Percentiles rank a stretch among this genome's conserved stretches.
Conservation (phyloP, 2,797 vertebrate genomes). For the Craterocephalus amniculus region DNA sequence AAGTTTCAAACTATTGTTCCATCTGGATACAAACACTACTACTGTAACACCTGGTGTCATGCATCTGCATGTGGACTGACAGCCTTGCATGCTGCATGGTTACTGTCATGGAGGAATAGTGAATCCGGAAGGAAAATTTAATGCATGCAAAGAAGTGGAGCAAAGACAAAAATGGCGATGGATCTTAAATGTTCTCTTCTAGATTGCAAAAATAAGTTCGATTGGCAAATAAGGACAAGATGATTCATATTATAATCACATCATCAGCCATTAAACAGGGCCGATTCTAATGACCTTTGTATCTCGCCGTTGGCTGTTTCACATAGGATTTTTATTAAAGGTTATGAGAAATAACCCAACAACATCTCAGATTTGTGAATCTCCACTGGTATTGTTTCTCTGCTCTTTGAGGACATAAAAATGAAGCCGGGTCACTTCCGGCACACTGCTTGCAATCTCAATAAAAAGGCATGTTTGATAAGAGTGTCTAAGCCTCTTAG, state of each 20-base stretch:
- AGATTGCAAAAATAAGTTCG: constrained; percentile 38
- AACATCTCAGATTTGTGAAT: constrained; percentile 20
- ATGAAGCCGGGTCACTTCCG: constrained; percentile 34
- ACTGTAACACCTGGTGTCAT: constrained; percentile 25
- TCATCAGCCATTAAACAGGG: constrained; percentile 18
- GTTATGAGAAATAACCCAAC: constrained; percentile 40
- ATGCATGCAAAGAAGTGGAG: constrained; percentile 24
- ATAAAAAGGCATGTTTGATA: constrained; percentile 50
- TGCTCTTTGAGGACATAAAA: constrained; percentile 24
- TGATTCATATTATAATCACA: constrained; percentile 50
- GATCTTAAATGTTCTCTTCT: constrained; percentile 34
- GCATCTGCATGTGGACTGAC: constrained; percentile 28
- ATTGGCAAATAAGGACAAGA: constrained; percentile 41
- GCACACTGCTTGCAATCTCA: constrained; percentile 44
- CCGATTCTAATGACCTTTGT: constrained; percentile 39
- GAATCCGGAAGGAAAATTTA: constrained; percentile 46
- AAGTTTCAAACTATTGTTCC: constrained; percentile 24
- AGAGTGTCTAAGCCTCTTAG: constrained; percentile 62
- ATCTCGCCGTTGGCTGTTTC: constrained; percentile 26
- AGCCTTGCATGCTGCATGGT: constrained; percentile 33
- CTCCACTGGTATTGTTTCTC: background rate
- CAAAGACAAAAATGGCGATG: no score
- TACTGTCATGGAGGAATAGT: constrained; percentile 41
- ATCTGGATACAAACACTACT: constrained; percentile 30
- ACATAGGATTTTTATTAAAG: constrained; percentile 51